A percentile compares a stretch with the other conserved stretches of the same genome.
These are phyloP conservation scores for Rhopalosiphum nymphaeae DNA, from an alignment of 2,888 invertebrate genomes.

Conservation along the genomic window DNA sequence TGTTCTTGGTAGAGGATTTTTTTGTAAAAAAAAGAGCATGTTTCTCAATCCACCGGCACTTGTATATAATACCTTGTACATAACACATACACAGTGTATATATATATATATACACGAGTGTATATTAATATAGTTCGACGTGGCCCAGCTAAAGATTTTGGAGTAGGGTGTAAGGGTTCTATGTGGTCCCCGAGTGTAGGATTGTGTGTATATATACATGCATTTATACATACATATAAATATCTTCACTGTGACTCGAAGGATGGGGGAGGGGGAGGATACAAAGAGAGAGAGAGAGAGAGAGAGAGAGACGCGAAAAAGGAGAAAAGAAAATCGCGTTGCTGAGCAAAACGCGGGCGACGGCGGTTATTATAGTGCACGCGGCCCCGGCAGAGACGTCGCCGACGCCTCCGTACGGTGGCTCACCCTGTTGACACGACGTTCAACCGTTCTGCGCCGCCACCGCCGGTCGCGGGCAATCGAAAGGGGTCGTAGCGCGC, in stretches of 20 bases:
- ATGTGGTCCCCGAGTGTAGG: neutral
- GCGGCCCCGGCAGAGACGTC: conserved; percentile 17
- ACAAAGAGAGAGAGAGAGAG: neutral
- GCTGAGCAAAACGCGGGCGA: neutral
- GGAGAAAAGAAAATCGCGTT: neutral
- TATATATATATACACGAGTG: neutral
- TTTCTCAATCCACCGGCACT: neutral
- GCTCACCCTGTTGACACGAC: conserved; percentile 47
- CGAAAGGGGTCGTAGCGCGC: conserved; percentile 44
- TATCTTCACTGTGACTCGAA: neutral
- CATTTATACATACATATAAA: neutral
- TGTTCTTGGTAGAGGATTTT: neutral
- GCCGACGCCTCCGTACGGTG: conserved; percentile 34
- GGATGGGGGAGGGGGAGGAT: neutral
- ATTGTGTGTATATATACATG: neutral
- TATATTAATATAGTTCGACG: neutral
- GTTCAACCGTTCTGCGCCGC: conserved; percentile 25
- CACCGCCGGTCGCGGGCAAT: conserved; percentile 33
- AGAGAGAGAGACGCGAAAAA: neutral
- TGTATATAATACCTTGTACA: neutral
- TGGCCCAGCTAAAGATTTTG: neutral
- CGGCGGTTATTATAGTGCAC: neutral
- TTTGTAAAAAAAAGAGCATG: neutral
- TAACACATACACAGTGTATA: neutral
- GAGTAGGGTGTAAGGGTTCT: neutral